Evolutionary conservation across 1,140 invertebrate species (phyloP).

Genomic region (Dryas iulia): DNA sequence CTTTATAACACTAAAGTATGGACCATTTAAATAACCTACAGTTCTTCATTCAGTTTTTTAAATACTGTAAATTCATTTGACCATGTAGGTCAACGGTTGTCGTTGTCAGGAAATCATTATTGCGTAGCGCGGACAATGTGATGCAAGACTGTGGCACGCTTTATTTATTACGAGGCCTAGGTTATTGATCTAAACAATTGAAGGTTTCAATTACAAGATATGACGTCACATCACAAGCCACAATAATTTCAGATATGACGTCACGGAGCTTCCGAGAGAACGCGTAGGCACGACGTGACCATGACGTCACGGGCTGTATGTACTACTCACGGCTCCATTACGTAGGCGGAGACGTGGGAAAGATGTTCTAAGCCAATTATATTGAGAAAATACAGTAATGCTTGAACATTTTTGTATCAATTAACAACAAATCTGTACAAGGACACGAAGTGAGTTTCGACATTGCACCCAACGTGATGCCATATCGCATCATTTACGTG

Average conservation of each 20-base stretch:
- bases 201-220: slow-evolving; percentile 46
- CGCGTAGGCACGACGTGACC: slow-evolving; percentile 40
- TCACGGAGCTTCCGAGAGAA: slow-evolving; percentile 47
- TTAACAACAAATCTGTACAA: slow-evolving; percentile 67
- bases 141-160: slow-evolving; percentile 47
- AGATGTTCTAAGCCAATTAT: background rate
- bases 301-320: slow-evolving; percentile 66
- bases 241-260: slow-evolving; percentile 49
- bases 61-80: slow-evolving; percentile 46
- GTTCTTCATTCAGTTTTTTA: background rate
- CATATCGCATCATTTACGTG: slow-evolving; percentile 72
- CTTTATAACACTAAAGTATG: background rate
- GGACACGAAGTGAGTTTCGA: slow-evolving; percentile 63
- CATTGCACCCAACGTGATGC: slow-evolving; percentile 62
- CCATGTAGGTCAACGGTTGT: slow-evolving; percentile 58
- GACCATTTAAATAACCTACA: background rate
- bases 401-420: background rate
- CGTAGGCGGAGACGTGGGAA: slow-evolving; percentile 24
- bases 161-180: slow-evolving; percentile 45
- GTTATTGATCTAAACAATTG: slow-evolving; percentile 46
- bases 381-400: background rate
- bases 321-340: slow-evolving; percentile 33
- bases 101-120: slow-evolving; percentile 60
- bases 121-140: slow-evolving; percentile 50
- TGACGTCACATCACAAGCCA: slow-evolving; percentile 57